These are phyloP conservation scores for Drosophila yakuba DNA, from an alignment of 1,140 invertebrate genomes.

Conservation along the genomic window DNA sequence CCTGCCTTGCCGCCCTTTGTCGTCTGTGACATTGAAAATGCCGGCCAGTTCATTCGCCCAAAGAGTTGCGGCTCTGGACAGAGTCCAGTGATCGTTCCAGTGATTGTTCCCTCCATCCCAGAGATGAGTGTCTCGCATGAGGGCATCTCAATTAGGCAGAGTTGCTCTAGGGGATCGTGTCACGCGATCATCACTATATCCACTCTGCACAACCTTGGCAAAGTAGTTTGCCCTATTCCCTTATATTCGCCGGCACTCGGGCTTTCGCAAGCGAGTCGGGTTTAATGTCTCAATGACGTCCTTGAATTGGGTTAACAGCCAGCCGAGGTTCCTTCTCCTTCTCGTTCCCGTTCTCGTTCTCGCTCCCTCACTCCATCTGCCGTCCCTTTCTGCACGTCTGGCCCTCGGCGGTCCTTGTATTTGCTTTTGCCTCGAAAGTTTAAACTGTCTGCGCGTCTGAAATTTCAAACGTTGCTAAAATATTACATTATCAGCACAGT, in stretches of 20 bases:
- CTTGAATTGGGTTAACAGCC: slow-evolving; percentile 84
- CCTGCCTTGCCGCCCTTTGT: slow-evolving; percentile 35
- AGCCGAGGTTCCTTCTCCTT: slow-evolving; percentile 52
- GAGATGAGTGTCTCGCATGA: slow-evolving; percentile 1
- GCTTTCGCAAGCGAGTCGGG: slow-evolving; percentile 40
- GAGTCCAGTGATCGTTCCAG: slow-evolving; percentile 32
- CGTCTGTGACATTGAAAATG: slow-evolving; percentile 78
- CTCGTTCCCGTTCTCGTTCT: slow-evolving; percentile 6
- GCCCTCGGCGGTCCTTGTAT: slow-evolving; percentile 45
- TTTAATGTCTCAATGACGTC: slow-evolving; percentile 84
- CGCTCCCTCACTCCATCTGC: background rate
- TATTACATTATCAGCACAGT: slow-evolving; percentile 7
- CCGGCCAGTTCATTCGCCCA: slow-evolving; percentile 75
- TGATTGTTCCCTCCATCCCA: slow-evolving; percentile 1
- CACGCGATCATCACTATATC: slow-evolving; percentile 23
- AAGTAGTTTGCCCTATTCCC: slow-evolving; percentile 84
- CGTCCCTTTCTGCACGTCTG: slow-evolving; percentile 29
- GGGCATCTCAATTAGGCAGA: background rate
- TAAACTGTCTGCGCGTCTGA: slow-evolving; percentile 75
- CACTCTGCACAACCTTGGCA: slow-evolving; percentile 69
- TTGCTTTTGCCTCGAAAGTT: slow-evolving; percentile 59
- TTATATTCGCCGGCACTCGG: slow-evolving; percentile 64
- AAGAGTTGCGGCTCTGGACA: slow-evolving; percentile 18
- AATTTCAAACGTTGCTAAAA: slow-evolving; percentile 73
- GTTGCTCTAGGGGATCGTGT: slow-evolving; percentile 17